phyloP scores from a whole-genome alignment of 1,140 invertebrate species.

The Leptonema lineaticorne region DNA sequence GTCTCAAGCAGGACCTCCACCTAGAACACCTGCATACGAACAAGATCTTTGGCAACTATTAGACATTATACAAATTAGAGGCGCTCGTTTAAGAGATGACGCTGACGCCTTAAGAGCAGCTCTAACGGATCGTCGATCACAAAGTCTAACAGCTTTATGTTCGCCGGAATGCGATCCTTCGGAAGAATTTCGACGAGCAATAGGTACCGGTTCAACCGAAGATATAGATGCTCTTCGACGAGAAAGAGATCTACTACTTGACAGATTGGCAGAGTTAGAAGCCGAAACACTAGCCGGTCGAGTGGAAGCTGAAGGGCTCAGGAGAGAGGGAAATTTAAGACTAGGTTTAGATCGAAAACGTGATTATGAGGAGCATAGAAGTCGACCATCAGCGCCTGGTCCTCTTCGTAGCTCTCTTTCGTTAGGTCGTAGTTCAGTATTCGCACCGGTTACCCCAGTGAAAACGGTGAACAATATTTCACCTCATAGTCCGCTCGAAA shows the following conservation, averaged over 20 bases:
- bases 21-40: conserved; percentile 56
- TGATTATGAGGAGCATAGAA: conserved; percentile 22
- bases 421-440: conserved; percentile 29
- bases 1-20: conserved; percentile 53
- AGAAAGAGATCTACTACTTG: conserved; percentile 70
- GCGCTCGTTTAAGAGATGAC: conserved; percentile 72
- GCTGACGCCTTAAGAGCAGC: conserved; percentile 58
- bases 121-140: conserved; percentile 48
- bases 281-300: conserved; percentile 66
- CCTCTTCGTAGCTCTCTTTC: conserved; percentile 24
- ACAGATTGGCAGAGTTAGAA: conserved; percentile 71
- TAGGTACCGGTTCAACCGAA: conserved; percentile 51
- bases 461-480: conserved; percentile 10
- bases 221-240: conserved; percentile 60
- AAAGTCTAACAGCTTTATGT: conserved; percentile 43
- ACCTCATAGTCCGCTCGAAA: conserved; percentile 39
- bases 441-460: conserved; percentile 35
- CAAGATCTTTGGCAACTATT: conserved; percentile 83
- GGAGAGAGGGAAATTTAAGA: conserved; percentile 45
- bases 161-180: conserved; percentile 49
- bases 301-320: conserved; percentile 63
- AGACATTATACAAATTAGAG: conserved; percentile 81
- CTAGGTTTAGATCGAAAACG: conserved; percentile 8
- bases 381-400: conserved; percentile 35
- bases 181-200: conserved; percentile 53